A percentile compares a stretch with the other conserved stretches of the same genome.
Conservation (phyloP, 1,140 invertebrate genomes). For the Drosophila nigrodunni region DNA sequence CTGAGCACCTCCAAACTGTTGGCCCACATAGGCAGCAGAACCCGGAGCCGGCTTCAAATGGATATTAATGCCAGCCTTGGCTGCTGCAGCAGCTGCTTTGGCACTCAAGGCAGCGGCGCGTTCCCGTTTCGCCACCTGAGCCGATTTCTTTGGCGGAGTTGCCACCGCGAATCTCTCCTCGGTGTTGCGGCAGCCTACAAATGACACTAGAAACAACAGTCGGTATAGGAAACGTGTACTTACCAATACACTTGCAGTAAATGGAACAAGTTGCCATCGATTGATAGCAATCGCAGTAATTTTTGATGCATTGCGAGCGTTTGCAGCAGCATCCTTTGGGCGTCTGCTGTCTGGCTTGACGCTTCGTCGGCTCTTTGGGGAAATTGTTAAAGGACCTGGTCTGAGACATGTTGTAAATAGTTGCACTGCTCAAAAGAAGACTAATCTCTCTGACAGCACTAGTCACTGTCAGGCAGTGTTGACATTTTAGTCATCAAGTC, state of each 20-base stretch:
- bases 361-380: constrained; percentile 15
- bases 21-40: constrained; percentile 7
- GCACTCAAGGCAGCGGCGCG: constrained; percentile 55
- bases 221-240: neutral
- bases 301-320: constrained; percentile 71
- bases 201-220: neutral
- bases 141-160: constrained; percentile 37
- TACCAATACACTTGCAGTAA: constrained; percentile 65
- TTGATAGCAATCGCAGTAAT: constrained; percentile 77
- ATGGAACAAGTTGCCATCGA: constrained; percentile 61
- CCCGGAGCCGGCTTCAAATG: constrained; percentile 18
- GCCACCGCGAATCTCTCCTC: constrained; percentile 37
- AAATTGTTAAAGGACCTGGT: constrained; percentile 4
- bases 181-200: constrained; percentile 63
- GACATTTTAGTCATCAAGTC: neutral
- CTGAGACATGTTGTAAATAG: constrained; percentile 16
- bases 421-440: neutral
- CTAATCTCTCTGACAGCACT: neutral
- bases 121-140: constrained; percentile 33
- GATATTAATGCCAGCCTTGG: constrained; percentile 48
- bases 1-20: neutral
- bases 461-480: constrained; percentile 1
- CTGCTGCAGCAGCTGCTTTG: constrained; percentile 61
- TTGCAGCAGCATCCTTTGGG: constrained; percentile 69
- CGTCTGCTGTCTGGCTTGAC: constrained; percentile 10